Evolutionary conservation across 2,888 invertebrate genomes (phyloP).

Genomic region (Pheosia gnoma): DNA sequence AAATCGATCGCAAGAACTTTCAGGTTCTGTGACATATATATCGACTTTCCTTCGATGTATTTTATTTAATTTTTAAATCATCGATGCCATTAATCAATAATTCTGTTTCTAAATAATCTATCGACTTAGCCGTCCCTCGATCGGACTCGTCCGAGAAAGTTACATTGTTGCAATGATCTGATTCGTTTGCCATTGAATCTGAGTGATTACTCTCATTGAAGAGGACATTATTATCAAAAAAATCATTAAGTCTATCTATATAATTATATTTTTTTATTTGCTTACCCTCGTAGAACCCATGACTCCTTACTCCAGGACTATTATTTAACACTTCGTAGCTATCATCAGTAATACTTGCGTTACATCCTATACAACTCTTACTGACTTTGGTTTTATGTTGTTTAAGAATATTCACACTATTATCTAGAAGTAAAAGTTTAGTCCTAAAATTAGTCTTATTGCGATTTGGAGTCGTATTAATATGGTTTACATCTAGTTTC

Average conservation of each 20-base stretch:
- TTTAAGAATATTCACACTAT: not conserved
- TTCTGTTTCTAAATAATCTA: not conserved
- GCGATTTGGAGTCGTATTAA: not conserved
- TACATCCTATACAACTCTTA: no score
- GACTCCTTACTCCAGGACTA: slow-evolving; percentile 6
- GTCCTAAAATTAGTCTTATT: not conserved
- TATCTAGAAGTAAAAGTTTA: not conserved
- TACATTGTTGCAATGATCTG: not conserved
- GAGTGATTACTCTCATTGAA: not conserved
- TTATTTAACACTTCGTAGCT: not conserved
- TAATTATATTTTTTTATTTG: slow-evolving; percentile 6
- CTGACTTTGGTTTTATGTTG: no score
- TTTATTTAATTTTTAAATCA: no score
- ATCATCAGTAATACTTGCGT: no score
- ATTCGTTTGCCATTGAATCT: not conserved
- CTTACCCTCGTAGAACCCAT: slow-evolving; percentile 15
- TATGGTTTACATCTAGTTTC: not conserved
- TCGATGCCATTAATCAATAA: not conserved
- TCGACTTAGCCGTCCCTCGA: no score
- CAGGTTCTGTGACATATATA: no score
- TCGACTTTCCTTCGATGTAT: no score
- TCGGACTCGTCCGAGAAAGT: no score
- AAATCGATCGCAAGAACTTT: no score
- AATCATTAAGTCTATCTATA: not conserved
- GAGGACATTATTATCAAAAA: not conserved